A percentile compares a stretch with the other conserved stretches of the same genome.
Evolutionary conservation across 2,113 vertebrate species (phyloP).

Genomic region (Egretta garzetta): DNA sequence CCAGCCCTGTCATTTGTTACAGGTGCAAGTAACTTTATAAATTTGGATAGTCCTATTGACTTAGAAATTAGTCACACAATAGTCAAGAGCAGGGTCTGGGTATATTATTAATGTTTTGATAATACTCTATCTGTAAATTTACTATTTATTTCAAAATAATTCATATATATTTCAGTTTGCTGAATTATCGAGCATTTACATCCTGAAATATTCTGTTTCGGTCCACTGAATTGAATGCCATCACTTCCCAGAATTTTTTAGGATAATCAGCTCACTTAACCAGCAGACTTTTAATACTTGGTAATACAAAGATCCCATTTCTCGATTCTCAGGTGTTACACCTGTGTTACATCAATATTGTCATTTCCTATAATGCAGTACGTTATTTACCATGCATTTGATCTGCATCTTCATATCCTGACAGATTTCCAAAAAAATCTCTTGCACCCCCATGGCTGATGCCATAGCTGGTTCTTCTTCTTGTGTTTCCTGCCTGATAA

Average conservation of each 20-base stretch:
- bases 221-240: background rate
- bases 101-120: background rate
- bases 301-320: background rate
- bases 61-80: background rate
- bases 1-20: background rate
- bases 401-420: background rate
- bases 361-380: background rate
- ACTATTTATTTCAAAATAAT: background rate
- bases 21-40: background rate
- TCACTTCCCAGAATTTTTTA: background rate
- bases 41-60: background rate
- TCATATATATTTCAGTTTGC: background rate
- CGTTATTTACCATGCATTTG: background rate
- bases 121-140: background rate
- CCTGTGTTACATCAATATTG: background rate
- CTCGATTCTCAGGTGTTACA: background rate
- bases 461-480: conserved; percentile 11
- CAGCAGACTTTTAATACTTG: background rate
- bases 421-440: background rate
- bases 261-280: background rate
- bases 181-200: background rate
- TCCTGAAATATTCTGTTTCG: background rate
- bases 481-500: conserved; percentile 35
- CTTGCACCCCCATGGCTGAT: conserved; percentile 14
- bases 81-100: background rate